A percentile compares a stretch with the other conserved stretches of the same genome.
Conservation (phyloP, 1,140 invertebrate species). For the Hylaeus anthracinus region DNA sequence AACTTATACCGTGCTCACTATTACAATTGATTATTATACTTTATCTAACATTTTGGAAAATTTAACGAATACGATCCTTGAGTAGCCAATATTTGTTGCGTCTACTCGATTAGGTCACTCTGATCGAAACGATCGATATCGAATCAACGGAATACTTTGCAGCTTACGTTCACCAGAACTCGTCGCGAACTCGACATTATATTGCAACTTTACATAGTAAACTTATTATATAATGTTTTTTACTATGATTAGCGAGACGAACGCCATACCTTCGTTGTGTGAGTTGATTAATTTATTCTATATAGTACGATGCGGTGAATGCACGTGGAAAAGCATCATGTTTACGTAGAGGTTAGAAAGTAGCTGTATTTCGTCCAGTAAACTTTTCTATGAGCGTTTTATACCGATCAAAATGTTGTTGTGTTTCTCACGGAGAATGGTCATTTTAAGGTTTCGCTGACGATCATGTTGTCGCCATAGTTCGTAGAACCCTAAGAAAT, state of each 20-base stretch:
- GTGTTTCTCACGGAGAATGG: conserved; percentile 57
- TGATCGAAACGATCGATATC: background rate
- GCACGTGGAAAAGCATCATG: conserved; percentile 57
- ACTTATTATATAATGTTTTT: conserved; percentile 47
- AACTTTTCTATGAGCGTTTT: conserved; percentile 75
- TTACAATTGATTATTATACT: no score
- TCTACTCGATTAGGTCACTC: background rate
- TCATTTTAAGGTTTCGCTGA: conserved; percentile 50
- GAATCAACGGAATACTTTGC: conserved; percentile 15
- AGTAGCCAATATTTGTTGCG: background rate
- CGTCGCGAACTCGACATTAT: conserved; percentile 46
- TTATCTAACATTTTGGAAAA: no score
- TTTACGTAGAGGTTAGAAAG: conserved; percentile 60
- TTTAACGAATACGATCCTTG: no score
- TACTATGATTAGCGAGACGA: conserved; percentile 43
- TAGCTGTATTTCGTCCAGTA: conserved; percentile 71
- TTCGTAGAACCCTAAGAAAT: conserved; percentile 42
- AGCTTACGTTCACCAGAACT: conserved; percentile 12
- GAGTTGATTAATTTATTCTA: conserved; percentile 49
- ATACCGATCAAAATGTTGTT: conserved; percentile 72
- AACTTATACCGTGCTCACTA: no score
- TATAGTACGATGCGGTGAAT: conserved; percentile 41
- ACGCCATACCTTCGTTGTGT: conserved; percentile 43
- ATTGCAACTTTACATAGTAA: conserved; percentile 34
- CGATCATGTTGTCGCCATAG: conserved; percentile 58